Base-by-base conservation (phyloP, 2,888 invertebrate species). In the Elegia similella region DNA sequence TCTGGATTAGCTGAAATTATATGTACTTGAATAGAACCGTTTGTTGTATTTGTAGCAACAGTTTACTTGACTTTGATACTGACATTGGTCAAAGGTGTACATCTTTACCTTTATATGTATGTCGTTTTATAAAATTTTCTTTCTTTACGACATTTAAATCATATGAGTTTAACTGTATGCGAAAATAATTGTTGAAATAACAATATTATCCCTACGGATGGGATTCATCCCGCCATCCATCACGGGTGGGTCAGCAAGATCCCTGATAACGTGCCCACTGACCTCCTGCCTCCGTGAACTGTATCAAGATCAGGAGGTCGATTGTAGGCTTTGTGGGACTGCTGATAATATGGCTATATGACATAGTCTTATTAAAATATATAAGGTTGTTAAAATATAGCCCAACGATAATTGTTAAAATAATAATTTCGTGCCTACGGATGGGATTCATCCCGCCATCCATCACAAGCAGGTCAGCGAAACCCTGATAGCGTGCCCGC, bases 391-490 rank as follows among this genome's bases (percentile, higher is more conserved):
- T n/a, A n/a, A n/a, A n/a, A n/a, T n/a, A n/a, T n/a, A n/a, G n/a
- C n/a, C n/a, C n/a, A n/a, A n/a, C n/a, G n/a, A 34, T 50, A 47
- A 13, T 30, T 32, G 48, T 50, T 32, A 6, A 50, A 32, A 16
- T 34, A 50, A 50, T 44, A 47, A 55, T 47, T 38, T 32, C 1
- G 10, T 34, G 23, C 42, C 48, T 42, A 56, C 29, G 42, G 55
- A 16, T 59, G 12, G 32, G 55, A 6, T 34, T 50, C 34, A 8
- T 73, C 67, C 67, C 73, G 73, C 78, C 76, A 84, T 88, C 80
- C 76, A 86, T 88, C 86, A 86, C 65, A 66, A 68, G 67, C 72
- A 71, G 82, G 80, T 80, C 84, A 82, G 81, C 75, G 23, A 67
- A 62, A 69, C 65, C 73, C 72, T 69, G 80, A 79, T 80, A 78